Conservation (phyloP, 2,888 invertebrate species). For the Acleris holmiana region DNA sequence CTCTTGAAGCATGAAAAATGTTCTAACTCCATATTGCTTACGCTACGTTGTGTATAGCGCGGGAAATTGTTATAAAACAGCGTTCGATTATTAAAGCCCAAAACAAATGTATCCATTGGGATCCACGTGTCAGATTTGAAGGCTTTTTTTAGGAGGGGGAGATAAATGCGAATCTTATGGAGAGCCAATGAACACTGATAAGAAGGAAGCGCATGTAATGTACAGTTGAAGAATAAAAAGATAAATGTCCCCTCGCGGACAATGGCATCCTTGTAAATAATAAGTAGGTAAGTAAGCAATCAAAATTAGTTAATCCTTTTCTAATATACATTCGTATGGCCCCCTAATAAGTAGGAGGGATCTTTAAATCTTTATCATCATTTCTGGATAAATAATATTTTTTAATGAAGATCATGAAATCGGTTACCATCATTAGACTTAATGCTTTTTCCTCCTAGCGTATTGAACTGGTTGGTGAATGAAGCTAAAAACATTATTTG, state of each 20-base stretch:
- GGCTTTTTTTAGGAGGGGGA: slow-evolving; percentile 11
- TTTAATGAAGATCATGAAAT: too few species aligned
- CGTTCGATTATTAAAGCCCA: slow-evolving; percentile 34
- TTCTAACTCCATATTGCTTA: slow-evolving; percentile 29
- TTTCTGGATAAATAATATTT: too few species aligned
- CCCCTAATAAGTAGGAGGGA: too few species aligned
- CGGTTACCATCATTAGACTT: too few species aligned
- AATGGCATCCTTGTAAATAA: too few species aligned
- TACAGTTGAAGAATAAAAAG: too few species aligned
- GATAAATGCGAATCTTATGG: slow-evolving; percentile 25
- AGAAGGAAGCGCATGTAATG: neutral
- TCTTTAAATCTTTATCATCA: neutral
- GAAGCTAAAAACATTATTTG: slow-evolving; percentile 74
- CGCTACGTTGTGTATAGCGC: neutral
- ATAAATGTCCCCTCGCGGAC: too few species aligned
- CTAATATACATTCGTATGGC: too few species aligned
- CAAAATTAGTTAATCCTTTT: too few species aligned
- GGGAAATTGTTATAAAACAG: slow-evolving; percentile 14
- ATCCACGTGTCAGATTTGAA: slow-evolving; percentile 31
- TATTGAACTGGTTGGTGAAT: slow-evolving; percentile 52
- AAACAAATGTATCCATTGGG: slow-evolving; percentile 11
- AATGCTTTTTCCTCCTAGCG: too few species aligned
- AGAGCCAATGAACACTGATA: slow-evolving; percentile 3
- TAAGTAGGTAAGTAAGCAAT: too few species aligned
- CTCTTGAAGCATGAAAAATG: slow-evolving; percentile 52